These are phyloP conservation scores for Lepus americanus DNA, from an alignment of 2,113 vertebrate genomes.

Conservation along the genomic window DNA sequence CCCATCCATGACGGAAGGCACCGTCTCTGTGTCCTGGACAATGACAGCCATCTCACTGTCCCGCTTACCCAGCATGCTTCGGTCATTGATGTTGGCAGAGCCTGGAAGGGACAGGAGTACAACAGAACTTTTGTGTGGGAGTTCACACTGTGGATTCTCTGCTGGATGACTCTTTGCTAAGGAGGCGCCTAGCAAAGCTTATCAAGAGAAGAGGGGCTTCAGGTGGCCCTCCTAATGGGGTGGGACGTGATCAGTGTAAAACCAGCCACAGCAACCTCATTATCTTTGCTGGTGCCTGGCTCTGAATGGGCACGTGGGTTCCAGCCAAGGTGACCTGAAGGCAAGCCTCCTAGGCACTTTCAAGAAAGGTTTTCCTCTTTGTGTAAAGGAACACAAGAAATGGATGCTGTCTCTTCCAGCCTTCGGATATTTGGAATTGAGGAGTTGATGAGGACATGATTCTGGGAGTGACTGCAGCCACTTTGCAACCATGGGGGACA, in stretches of 20 bases:
- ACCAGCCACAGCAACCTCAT: background rate
- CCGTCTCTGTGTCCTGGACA: constrained; percentile 92
- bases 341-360: background rate
- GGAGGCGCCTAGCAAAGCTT: too few relatives aligned
- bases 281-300: background rate
- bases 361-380: background rate
- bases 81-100: constrained; percentile 99
- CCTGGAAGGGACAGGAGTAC: constrained; percentile 83
- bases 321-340: background rate
- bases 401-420: background rate
- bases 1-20: constrained; percentile 93
- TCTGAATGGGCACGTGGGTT: background rate
- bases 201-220: background rate
- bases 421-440: background rate
- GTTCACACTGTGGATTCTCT: background rate
- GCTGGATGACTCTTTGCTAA: background rate
- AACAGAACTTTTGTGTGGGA: background rate
- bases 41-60: constrained; percentile 98
- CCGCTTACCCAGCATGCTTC: constrained; percentile 98
- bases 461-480: background rate
- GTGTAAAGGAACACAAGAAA: background rate
- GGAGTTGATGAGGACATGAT: background rate
- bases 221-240: background rate
- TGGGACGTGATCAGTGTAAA: background rate
- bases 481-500: background rate